These are phyloP conservation scores for Anomalospiza imberbis DNA, from an alignment of 2,797 vertebrate species.

Conservation along the genomic window DNA sequence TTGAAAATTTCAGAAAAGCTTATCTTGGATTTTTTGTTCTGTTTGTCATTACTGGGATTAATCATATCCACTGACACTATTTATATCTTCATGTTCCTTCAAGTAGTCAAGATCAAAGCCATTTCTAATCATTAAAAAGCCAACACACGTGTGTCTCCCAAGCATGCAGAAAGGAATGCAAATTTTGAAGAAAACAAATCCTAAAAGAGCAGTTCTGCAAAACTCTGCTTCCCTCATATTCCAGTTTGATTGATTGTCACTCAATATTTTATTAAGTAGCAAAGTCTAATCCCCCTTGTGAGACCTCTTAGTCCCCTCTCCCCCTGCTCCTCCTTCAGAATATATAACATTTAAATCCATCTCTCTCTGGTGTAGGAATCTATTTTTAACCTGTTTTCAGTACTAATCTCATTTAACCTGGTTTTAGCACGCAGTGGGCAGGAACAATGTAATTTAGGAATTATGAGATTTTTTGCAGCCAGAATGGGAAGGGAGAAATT, in stretches of 20 bases:
- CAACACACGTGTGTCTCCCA: neutral
- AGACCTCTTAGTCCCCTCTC: neutral
- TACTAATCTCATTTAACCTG: constrained; percentile 34
- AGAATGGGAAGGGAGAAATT: neutral
- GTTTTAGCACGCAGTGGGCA: neutral
- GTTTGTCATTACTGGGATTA: constrained; percentile 34
- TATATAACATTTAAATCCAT: constrained; percentile 6
- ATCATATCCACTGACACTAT: neutral
- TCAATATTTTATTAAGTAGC: constrained; percentile 40
- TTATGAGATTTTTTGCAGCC: neutral
- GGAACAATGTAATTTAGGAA: neutral
- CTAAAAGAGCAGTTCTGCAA: constrained; percentile 12
- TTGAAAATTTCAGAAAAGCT: neutral
- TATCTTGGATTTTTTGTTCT: neutral
- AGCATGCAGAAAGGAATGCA: constrained; percentile 11
- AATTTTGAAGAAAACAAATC: constrained; percentile 23
- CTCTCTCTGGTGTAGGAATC: neutral
- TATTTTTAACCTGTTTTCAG: constrained; percentile 43
- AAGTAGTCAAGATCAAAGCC: constrained; percentile 52
- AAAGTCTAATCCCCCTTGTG: constrained; percentile 18
- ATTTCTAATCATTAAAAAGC: constrained; percentile 30
- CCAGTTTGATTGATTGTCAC: constrained; percentile 24
- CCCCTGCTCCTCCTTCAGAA: neutral
- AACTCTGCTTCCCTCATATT: neutral
- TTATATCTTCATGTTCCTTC: constrained; percentile 42